Evolutionary conservation across 2,113 vertebrate genomes (phyloP), one percentile per base, ranked within the genome.

Genomic region (Anoplopoma fimbria): DNA sequence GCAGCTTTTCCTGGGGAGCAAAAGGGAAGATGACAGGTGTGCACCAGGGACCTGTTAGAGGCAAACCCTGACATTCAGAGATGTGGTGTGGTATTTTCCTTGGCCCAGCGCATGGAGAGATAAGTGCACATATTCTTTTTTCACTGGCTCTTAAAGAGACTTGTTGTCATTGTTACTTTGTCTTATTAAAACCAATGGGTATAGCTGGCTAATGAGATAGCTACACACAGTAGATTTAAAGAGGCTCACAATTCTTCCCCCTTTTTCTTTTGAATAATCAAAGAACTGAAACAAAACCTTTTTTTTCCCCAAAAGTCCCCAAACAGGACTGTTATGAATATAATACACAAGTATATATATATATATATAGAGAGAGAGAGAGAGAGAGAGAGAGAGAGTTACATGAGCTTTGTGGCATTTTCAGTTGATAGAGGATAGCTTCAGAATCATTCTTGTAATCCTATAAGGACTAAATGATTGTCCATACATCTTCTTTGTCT

Each of bases 31-130:
- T 88, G 88, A 86, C 89, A 92, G 91, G 85, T 82, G 72, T 77
- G 72, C 88, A 90, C 82, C 83, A 84, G 88, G 84, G 89, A 92
- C 84, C 87, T 79, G 89, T 90, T 91, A 88, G 70, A 87, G 82
- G 75, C 69, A 86, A 79, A 84, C 84, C 79, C 69, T 86, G 83
- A 90, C 85, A 89, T 88, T 91, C 85, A 81, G 79, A 90, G 38
- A 76, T 78, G 25, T 78, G 55, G 51, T 65, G 64, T 73, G 47
- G 45, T 77, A 81, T 83, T 88, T 91, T 86, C 49, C 19, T 85
- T 70, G 77, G 9, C 27, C 42, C 21, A 8, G 64, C 57, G 77
- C 64, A 75, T 4, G 6, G 29, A 40, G 21, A 70, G 33, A 62
- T 42, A 79, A 31, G 71, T 51, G 45, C 68, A 88, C 63, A 40